Percentiles rank a stretch among this genome's conserved stretches.
phyloP scores from a whole-genome alignment of 2,888 invertebrate species.

The Esperia sulphurella region DNA sequence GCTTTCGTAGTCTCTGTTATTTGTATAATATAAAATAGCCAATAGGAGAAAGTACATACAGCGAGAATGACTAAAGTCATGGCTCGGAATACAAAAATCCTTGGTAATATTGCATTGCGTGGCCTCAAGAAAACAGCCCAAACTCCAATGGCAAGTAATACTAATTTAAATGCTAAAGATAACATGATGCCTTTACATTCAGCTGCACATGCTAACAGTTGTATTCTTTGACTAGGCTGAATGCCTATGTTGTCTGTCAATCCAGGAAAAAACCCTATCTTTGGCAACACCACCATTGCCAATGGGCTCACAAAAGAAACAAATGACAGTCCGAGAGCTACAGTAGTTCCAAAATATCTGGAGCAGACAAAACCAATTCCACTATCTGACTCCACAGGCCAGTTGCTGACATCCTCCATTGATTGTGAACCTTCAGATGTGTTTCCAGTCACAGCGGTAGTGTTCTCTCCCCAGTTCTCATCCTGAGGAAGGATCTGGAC shows the following conservation, averaged over 20 bases:
- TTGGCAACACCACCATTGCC: slow-evolving; percentile 96
- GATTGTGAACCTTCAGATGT: slow-evolving; percentile 97
- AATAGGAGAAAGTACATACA: slow-evolving; percentile 96
- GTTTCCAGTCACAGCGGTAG: slow-evolving; percentile 97
- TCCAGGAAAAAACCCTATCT: slow-evolving; percentile 91
- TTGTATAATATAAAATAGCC: slow-evolving; percentile 98
- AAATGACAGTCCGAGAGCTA: slow-evolving; percentile 88
- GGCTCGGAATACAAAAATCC: slow-evolving; percentile 94
- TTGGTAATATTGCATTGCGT: slow-evolving; percentile 91
- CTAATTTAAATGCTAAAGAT: slow-evolving; percentile 93
- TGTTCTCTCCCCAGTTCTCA: slow-evolving; percentile 99
- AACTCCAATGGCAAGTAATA: slow-evolving; percentile 91
- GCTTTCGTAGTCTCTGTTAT: slow-evolving; percentile 89
- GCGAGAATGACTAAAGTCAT: slow-evolving; percentile 93
- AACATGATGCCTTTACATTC: slow-evolving; percentile 97
- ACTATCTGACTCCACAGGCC: slow-evolving; percentile 87
- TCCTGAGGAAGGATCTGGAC: slow-evolving; percentile 97
- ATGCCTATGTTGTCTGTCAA: slow-evolving; percentile 83
- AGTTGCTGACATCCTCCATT: slow-evolving; percentile 92
- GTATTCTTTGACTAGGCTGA: slow-evolving; percentile 84
- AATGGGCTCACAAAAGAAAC: slow-evolving; percentile 94
- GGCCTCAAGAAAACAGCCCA: slow-evolving; percentile 95
- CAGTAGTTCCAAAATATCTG: slow-evolving; percentile 89
- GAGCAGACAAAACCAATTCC: slow-evolving; percentile 87
- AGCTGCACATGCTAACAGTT: slow-evolving; percentile 90